Evolutionary conservation across 1,140 invertebrate genomes (phyloP), one percentile per base, ranked within the genome.

Genomic region (Drosophila pseudoobscura): DNA sequence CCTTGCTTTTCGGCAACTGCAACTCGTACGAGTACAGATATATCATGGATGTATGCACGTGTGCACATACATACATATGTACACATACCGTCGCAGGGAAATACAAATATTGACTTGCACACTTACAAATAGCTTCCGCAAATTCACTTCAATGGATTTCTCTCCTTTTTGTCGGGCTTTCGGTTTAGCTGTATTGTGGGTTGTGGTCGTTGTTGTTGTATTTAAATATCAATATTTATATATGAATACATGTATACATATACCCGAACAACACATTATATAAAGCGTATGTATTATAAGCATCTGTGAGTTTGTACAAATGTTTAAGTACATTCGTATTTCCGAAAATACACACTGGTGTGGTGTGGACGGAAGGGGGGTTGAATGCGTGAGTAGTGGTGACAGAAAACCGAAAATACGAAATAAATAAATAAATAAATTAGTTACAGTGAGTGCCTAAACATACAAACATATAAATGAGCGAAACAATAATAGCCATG

Each of bases 121-220:
- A 75, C 65, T 83, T 78, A 70, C 76, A 80, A 84, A 84, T 80
- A 62, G 57, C 73, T 85, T 84, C 80, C 80, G 72, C 72, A 80
- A 84, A 71, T 64, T 79, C 31, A 73, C 65, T 64, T 73, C 52
- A 79, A 77, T 85, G 57, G 44, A 39, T 70, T 73, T 13, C 29
- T 61, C 29, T 66, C 24, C 11, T 45, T 49, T 47, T 29, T 45
- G 47, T 46, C 49, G 20, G 55, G 17, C 11, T 41, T 70, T 58
- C 46, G 24, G 39, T 56, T 69, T 39, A 39, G 35, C 35, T 39
- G 11, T 39, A 39, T 39, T 39, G 35, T 49, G 55, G 41, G 31
- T 3, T 46, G 24, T 26, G 24, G 24, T 49, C 58, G 35, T 55
- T 54, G 15, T 53, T 54, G 29, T 46, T 26, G 46, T 51, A 65